Conservation (phyloP, 2,888 invertebrate genomes). For the Cosmia trapezina region DNA sequence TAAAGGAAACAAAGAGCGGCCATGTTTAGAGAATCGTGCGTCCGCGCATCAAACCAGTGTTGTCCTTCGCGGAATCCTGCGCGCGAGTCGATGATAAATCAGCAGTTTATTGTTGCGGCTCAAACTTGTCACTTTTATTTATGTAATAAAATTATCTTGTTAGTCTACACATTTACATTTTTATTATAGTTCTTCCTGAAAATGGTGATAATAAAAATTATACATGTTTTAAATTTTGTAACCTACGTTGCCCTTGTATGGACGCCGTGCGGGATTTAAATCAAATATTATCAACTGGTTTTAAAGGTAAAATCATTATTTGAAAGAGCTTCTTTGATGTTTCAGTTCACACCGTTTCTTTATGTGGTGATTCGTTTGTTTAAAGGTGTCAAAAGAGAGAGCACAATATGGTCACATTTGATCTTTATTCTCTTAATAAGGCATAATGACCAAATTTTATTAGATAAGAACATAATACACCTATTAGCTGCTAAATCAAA, state of each 20-base stretch:
- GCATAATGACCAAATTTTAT: constrained; percentile 10
- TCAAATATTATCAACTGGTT: constrained; percentile 24
- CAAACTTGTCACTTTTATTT: constrained; percentile 32
- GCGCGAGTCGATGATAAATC: constrained; percentile 53
- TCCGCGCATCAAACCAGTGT: constrained; percentile 49
- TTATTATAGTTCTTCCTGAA: constrained; percentile 33
- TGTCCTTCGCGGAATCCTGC: constrained; percentile 69
- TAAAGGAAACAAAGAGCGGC: constrained; percentile 60
- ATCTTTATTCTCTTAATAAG: constrained; percentile 19
- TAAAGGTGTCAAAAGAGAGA: background rate
- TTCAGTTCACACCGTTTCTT: constrained; percentile 12
- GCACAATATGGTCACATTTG: background rate
- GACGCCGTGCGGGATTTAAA: constrained; percentile 10
- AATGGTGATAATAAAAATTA: constrained; percentile 17
- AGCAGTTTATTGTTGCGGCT: constrained; percentile 45
- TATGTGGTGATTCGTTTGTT: constrained; percentile 8
- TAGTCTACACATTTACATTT: constrained; percentile 32
- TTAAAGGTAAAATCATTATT: background rate
- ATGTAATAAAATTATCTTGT: constrained; percentile 42
- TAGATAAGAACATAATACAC: constrained; percentile 10
- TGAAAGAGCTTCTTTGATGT: constrained; percentile 23
- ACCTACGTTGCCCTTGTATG: background rate
- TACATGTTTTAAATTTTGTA: background rate
- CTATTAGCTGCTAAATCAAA: constrained; percentile 17
- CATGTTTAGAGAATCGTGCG: constrained; percentile 59